A percentile compares a stretch with the other conserved stretches of the same genome.
Evolutionary conservation across 2,797 vertebrate species (phyloP).

Genomic region (Falco rusticolus): DNA sequence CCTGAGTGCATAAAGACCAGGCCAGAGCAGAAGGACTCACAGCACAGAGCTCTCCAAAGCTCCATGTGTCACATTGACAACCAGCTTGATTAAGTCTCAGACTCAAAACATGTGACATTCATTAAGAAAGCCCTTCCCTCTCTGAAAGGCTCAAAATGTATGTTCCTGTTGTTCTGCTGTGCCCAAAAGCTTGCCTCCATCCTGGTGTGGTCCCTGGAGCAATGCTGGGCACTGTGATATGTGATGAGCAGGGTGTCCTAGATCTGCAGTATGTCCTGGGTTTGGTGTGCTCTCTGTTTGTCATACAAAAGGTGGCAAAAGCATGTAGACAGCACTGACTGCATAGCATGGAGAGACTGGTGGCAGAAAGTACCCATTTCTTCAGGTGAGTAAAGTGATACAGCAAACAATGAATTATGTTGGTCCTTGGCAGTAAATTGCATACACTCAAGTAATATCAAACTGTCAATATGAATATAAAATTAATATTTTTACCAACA

Average conservation of each 20-base stretch:
- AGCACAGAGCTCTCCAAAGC: neutral
- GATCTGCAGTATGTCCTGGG: neutral
- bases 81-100: neutral
- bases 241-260: neutral
- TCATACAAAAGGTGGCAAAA: rapidly evolving
- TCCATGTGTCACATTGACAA: neutral
- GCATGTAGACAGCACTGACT: neutral
- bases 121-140: neutral
- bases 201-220: neutral
- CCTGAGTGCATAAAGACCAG: neutral
- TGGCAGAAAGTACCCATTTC: neutral
- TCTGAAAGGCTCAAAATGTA: neutral
- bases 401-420: neutral
- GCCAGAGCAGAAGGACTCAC: neutral
- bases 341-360: neutral
- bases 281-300: neutral
- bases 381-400: neutral
- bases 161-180: neutral
- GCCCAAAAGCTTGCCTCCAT: neutral
- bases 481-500: neutral
- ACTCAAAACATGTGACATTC: neutral
- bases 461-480: neutral
- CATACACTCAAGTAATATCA: neutral
- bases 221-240: neutral
- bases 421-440: neutral